Conservation (phyloP, 2,113 vertebrate species). For the Lagenorhynchus albirostris region DNA sequence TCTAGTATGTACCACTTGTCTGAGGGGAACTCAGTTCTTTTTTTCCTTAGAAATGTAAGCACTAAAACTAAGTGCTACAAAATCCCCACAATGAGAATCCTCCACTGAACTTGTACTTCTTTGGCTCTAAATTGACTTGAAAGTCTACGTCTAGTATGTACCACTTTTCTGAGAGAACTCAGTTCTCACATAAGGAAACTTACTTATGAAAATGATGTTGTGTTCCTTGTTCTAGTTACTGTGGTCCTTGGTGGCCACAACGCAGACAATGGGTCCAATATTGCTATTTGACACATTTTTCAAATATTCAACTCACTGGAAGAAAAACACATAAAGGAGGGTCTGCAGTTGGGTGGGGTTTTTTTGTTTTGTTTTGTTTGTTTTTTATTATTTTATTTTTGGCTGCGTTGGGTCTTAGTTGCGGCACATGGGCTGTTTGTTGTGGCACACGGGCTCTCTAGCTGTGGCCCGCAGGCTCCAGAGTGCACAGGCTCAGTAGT, state of each 20-base stretch:
- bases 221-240: neutral
- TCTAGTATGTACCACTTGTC: neutral
- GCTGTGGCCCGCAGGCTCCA: too few relatives aligned
- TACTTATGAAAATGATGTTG: neutral
- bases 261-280: neutral
- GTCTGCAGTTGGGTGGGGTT: neutral
- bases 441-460: too few relatives aligned
- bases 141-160: too few relatives aligned
- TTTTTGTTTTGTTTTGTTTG: neutral
- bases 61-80: neutral
- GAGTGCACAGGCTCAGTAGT: too few relatives aligned
- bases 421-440: too few relatives aligned
- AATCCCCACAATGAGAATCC: neutral
- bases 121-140: too few relatives aligned
- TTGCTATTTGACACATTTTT: neutral
- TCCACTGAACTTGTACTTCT: too few relatives aligned
- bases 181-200: neutral
- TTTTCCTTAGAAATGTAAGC: neutral
- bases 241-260: neutral
- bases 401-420: too few relatives aligned
- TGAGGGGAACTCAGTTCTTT: neutral
- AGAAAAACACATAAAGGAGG: neutral
- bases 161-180: too few relatives aligned
- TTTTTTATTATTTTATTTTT: neutral
- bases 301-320: neutral